Evolutionary conservation across 2,113 vertebrate species (phyloP), one percentile per base, ranked within the genome.

Genomic region (Ascaphus truei): DNA sequence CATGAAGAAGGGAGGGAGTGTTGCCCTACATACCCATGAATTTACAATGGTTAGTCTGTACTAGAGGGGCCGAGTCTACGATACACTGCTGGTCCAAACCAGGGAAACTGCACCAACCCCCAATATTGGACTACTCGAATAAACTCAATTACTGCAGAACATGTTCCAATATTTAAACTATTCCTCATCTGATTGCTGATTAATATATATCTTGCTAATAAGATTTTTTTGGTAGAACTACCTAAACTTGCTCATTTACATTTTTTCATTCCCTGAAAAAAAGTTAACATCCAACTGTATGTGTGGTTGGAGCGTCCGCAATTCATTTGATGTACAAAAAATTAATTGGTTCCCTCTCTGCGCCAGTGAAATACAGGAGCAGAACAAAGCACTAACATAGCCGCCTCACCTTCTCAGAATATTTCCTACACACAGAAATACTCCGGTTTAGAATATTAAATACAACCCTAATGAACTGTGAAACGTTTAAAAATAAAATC

Each of bases 61-160:
- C n/a, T n/a, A n/a, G n/a, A n/a, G n/a, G n/a, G n/a, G n/a, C n/a
- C n/a, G n/a, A n/a, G n/a, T n/a, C n/a, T n/a, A n/a, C n/a, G n/a
- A n/a, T n/a, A n/a, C n/a, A n/a, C n/a, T n/a, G n/a, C n/a, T n/a
- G n/a, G n/a, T n/a, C n/a, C n/a, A n/a, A n/a, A n/a, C n/a, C n/a
- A n/a, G n/a, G n/a, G n/a, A n/a, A n/a, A n/a, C n/a, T n/a, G n/a
- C n/a, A n/a, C n/a, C n/a, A n/a, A n/a, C n/a, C n/a, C n/a, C n/a
- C n/a, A n/a, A n/a, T n/a, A n/a, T n/a, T n/a, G n/a, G n/a, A n/a
- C n/a, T n/a, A n/a, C 52, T 26, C 36, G 25, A 43, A 67, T 67
- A 77, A 60, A 65, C 56, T 65, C 43, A 36, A 41, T 73, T 72
- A 73, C 34, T 81, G 43, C 76, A 69, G 61, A 74, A 75, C 13